Evolutionary conservation across 2,113 vertebrate genomes (phyloP).

Genomic region (Calidris pygmaea): DNA sequence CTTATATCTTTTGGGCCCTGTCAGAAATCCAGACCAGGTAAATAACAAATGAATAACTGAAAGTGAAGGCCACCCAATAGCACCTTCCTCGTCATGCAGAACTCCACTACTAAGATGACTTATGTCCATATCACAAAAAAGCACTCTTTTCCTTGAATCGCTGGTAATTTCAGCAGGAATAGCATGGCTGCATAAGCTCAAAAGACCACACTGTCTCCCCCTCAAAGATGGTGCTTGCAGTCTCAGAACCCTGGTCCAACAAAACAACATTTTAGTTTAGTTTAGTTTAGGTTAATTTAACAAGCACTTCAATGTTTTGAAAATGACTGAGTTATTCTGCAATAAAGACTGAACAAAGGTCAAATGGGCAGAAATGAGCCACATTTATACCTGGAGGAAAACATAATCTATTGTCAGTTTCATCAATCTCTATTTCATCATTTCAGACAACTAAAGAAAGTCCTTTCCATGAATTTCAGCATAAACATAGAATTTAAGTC

Average conservation of each 20-base stretch:
- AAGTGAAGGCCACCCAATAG: not conserved
- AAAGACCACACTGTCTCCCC: not conserved
- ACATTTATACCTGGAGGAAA: not conserved
- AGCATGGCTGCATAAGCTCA: not conserved
- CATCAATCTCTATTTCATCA: not conserved
- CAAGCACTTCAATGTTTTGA: not conserved
- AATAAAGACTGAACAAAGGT: not conserved
- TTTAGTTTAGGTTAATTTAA: not conserved
- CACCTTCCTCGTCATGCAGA: not conserved
- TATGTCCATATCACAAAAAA: not conserved
- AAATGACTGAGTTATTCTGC: not conserved
- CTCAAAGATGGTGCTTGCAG: not conserved
- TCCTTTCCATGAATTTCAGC: not conserved
- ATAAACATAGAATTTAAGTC: not conserved
- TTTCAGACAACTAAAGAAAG: not conserved
- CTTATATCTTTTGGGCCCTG: not conserved
- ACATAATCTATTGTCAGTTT: not conserved
- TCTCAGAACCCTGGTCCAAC: not conserved
- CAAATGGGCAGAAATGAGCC: not conserved
- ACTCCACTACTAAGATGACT: not conserved
- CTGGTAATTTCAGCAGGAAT: not conserved
- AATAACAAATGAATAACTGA: not conserved
- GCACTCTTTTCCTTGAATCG: not conserved
- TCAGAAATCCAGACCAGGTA: not conserved
- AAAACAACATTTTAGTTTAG: not conserved